Evolutionary conservation across 1,140 invertebrate species (phyloP), one percentile per base, ranked within the genome.

Genomic region (Zelostemma sp.): DNA sequence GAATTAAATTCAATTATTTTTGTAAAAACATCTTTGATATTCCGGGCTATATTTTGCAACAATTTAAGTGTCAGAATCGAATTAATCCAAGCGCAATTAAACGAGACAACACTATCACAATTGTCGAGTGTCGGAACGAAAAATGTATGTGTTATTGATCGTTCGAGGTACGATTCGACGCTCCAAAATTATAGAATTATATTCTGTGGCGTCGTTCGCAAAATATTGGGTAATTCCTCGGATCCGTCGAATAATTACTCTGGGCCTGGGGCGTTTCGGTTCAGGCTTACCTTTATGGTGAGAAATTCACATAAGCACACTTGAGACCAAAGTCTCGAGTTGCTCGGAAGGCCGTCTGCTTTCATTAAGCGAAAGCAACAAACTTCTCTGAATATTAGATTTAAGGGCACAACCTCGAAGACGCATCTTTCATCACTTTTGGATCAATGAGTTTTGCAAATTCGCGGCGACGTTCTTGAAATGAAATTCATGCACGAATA

Each of bases 301-400:
- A 16, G 33, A 6, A 64, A 53, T 41, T 55, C 25, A 18, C 47
- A 51, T 21, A 17, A 31, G 6, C 54, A 18, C 35, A 31, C 63
- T 61, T 19, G 14, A 54, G 43, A 61, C 41, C 21, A 14, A 16
- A 43, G 40, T 43, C 55, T 18, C 55, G 21, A 16, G 50, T 63
- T 61, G 58, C 49, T 68, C 43, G 19, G 56, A 46, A 46, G 14
- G 53, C 25, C 53, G 57, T 65, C 47, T 61, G 18, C 46, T 47
- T 57, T 61, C 46, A 40, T 68, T 59, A 60, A 15, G 51, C 58
- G 59, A 64, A 67, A 67, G 60, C 59, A 56, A 64, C 58, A 59
- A 72, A 67, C 56, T 57, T 54, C 1, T 43, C 17, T 47, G 55
- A 65, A 6, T 11, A 35, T 35, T 6, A n/a, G 33, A 35, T 35